Conservation (phyloP, 2,888 invertebrate genomes). For the Achlya flavicornis region DNA sequence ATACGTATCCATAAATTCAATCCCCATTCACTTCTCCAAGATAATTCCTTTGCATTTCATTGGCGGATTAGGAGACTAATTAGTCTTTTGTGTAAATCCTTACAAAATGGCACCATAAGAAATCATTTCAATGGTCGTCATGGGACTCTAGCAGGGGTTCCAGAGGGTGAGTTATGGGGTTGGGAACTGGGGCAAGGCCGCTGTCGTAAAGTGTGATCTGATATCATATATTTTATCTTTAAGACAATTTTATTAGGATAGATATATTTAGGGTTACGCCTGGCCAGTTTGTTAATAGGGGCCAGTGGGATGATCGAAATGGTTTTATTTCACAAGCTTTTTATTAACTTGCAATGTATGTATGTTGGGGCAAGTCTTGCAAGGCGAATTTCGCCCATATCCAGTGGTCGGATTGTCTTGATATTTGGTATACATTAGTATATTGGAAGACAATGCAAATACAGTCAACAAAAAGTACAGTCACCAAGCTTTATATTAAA, state of each 20-base stretch:
- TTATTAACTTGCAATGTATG: no score
- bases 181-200: background rate
- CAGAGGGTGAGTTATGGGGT: background rate
- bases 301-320: background rate
- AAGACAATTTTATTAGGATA: slow-evolving; percentile 7
- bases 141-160: slow-evolving; percentile 1
- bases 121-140: slow-evolving; percentile 3
- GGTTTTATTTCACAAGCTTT: no score
- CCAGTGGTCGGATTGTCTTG: no score
- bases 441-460: no score
- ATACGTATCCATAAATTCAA: background rate
- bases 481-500: no score
- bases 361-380: no score
- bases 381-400: no score
- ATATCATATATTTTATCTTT: slow-evolving; percentile 7
- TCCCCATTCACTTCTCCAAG: background rate
- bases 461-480: no score
- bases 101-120: background rate
- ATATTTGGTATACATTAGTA: no score
- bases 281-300: background rate
- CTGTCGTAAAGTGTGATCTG: slow-evolving; percentile 2
- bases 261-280: background rate
- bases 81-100: background rate
- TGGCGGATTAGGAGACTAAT: background rate
- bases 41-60: background rate